These are phyloP conservation scores for Troglohyphantes excavatus DNA, from an alignment of 2,888 invertebrate genomes.

Conservation along the genomic window DNA sequence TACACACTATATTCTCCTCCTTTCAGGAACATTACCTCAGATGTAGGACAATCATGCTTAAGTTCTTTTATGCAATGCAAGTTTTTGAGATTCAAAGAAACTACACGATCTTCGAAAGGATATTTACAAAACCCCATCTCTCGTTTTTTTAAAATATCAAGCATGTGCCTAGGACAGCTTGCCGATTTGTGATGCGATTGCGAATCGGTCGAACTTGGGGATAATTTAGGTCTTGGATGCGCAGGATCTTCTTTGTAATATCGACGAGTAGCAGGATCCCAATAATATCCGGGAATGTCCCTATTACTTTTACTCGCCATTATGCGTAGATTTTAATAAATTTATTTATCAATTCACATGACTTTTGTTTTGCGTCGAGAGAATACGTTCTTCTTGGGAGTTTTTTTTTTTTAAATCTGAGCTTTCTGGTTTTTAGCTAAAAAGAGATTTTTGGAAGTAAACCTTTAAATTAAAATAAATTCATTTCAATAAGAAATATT, in stretches of 20 bases:
- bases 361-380: neutral
- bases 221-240: neutral
- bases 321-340: no score
- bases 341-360: no score
- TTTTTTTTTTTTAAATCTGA: no score
- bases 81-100: neutral
- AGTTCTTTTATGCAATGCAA: neutral
- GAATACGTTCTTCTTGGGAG: no score
- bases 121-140: neutral
- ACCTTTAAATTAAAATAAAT: no score
- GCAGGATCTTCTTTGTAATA: neutral
- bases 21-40: neutral
- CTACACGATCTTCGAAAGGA: neutral
- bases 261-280: neutral
- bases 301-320: no score
- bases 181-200: neutral
- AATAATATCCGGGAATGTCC: conserved; percentile 4
- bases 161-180: neutral
- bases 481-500: no score
- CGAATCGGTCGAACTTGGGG: neutral
- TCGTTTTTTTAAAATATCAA: neutral
- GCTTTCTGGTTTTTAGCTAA: no score
- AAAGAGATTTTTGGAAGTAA: no score
- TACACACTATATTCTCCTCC: neutral
- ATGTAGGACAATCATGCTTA: neutral